A percentile compares a stretch with the other conserved stretches of the same genome.
These are phyloP conservation scores for Protonemura montana DNA, from an alignment of 2,888 invertebrate species.

Conservation along the genomic window DNA sequence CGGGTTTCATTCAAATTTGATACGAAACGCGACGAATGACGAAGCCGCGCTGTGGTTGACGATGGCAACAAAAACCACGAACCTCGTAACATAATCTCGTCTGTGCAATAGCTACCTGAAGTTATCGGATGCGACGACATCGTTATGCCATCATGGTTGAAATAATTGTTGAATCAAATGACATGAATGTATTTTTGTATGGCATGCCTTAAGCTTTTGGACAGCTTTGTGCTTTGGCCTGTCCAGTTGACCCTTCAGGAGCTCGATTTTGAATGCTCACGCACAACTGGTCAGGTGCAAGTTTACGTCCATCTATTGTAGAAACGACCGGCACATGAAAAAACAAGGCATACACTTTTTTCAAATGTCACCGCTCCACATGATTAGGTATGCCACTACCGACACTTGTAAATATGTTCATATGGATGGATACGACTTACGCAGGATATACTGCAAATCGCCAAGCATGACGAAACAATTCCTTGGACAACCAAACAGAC, in stretches of 20 bases:
- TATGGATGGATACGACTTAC: neutral
- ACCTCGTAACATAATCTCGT: neutral
- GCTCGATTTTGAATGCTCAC: neutral
- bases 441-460: neutral
- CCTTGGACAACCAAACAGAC: neutral
- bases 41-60: neutral
- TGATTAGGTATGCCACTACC: neutral
- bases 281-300: neutral
- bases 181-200: neutral
- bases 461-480: slow-evolving; percentile 24
- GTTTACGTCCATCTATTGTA: neutral
- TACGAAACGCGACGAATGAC: slow-evolving; percentile 8
- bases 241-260: neutral
- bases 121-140: neutral
- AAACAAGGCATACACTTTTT: neutral
- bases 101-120: slow-evolving; percentile 24
- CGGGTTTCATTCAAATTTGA: slow-evolving; percentile 31
- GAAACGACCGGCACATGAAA: neutral
- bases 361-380: neutral
- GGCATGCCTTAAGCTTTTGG: neutral
- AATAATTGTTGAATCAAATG: neutral
- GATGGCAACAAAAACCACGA: slow-evolving; percentile 25
- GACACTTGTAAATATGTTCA: neutral
- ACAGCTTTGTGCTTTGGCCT: neutral
- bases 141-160: neutral